Conservation (phyloP, 2,113 vertebrate genomes). For the Forbesichthys agassizii region DNA sequence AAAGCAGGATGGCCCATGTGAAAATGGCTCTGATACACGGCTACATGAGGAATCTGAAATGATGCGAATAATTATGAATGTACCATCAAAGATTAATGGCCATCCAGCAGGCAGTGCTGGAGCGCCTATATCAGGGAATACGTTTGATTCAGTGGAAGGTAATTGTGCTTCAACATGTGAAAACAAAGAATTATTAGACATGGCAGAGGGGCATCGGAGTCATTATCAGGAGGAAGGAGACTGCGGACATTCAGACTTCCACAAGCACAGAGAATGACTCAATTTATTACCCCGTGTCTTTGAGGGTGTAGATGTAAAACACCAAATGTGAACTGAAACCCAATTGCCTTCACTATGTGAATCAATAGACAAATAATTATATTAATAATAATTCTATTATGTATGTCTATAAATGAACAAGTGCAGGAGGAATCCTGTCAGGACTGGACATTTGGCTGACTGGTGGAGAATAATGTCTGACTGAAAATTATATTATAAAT, state of each 20-base stretch:
- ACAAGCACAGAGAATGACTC: slow-evolving; percentile 33
- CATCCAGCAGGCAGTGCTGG: background rate
- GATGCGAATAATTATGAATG: background rate
- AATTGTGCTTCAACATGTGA: slow-evolving; percentile 1
- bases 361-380: slow-evolving; percentile 11
- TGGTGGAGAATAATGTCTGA: slow-evolving; percentile 7
- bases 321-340: slow-evolving; percentile 8
- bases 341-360: slow-evolving; percentile 50
- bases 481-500: slow-evolving; percentile 20
- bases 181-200: slow-evolving; percentile 26
- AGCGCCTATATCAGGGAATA: slow-evolving; percentile 1
- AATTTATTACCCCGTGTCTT: slow-evolving; percentile 51
- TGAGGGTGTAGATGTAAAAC: slow-evolving; percentile 18
- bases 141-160: slow-evolving; percentile 1
- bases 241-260: slow-evolving; percentile 8
- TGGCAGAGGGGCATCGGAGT: background rate
- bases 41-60: background rate
- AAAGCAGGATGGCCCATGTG: background rate
- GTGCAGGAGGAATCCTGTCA: background rate
- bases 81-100: background rate
- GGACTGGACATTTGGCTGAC: slow-evolving; percentile 21
- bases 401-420: slow-evolving; percentile 42
- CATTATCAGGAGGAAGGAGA: slow-evolving; percentile 6
- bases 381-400: slow-evolving; percentile 14
- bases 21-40: background rate